Evolutionary conservation across 2,888 invertebrate genomes (phyloP).

Genomic region (Teinopalpus imperialis): DNA sequence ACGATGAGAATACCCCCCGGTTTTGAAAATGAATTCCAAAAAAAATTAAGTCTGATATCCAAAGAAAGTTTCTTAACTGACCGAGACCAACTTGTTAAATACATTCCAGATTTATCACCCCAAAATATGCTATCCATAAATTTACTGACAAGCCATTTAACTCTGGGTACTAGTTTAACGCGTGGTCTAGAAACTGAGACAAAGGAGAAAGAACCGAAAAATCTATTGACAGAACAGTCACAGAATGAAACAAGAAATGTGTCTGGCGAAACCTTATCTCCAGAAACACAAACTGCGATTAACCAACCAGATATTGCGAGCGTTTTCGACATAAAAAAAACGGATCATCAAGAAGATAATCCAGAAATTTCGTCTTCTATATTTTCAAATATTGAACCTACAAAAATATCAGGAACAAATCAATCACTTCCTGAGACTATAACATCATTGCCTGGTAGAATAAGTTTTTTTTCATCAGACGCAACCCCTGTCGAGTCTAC

Average conservation of each 20-base stretch:
- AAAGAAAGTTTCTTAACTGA: conserved; percentile 30
- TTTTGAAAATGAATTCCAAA: conserved; percentile 61
- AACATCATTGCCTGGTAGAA: conserved; percentile 47
- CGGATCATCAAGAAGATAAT: conserved; percentile 1
- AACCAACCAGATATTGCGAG: conserved; percentile 26
- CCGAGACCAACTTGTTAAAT: conserved; percentile 31
- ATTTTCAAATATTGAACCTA: background rate
- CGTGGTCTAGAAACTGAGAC: conserved; percentile 24
- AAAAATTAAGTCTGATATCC: conserved; percentile 36
- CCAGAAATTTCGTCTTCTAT: background rate
- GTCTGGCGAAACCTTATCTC: background rate
- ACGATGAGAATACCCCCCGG: conserved; percentile 59
- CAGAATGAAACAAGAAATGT: background rate
- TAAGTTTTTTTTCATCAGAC: conserved; percentile 51
- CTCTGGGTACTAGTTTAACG: conserved; percentile 6
- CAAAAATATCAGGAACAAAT: conserved; percentile 18
- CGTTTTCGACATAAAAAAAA: conserved; percentile 18
- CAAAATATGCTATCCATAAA: conserved; percentile 43
- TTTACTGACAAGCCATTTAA: conserved; percentile 31
- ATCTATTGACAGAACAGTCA: background rate
- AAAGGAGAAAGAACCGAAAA: conserved; percentile 21
- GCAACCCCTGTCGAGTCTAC: conserved; percentile 31
- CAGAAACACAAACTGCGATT: background rate
- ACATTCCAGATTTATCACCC: conserved; percentile 49
- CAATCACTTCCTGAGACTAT: conserved; percentile 22